Percentiles rank a stretch among this genome's conserved stretches.
These are phyloP conservation scores for Bombyx huttoni DNA, from an alignment of 2,888 invertebrate genomes.

Conservation along the genomic window DNA sequence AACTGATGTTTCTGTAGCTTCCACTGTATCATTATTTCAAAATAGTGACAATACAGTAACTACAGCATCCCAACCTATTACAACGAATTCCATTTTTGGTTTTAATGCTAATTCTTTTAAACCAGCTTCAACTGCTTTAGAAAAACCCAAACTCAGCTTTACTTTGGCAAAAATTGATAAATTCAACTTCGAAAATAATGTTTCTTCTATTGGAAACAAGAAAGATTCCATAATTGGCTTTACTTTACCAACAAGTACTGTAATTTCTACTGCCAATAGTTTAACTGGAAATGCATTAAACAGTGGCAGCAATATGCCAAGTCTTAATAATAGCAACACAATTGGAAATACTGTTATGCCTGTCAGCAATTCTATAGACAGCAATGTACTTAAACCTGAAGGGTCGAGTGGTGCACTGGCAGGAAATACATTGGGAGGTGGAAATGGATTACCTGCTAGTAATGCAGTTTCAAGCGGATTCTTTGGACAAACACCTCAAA, in stretches of 20 bases:
- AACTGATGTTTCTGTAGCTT: neutral
- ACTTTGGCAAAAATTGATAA: constrained; percentile 28
- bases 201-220: constrained; percentile 13
- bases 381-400: neutral
- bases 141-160: constrained; percentile 41
- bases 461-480: constrained; percentile 13
- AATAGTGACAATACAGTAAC: constrained; percentile 9
- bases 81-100: constrained; percentile 27
- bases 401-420: constrained; percentile 13
- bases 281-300: constrained; percentile 9
- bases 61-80: constrained; percentile 7
- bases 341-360: constrained; percentile 5
- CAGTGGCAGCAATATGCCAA: constrained; percentile 6
- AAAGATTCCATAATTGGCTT: constrained; percentile 3
- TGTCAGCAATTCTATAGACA: constrained; percentile 5
- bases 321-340: constrained; percentile 7
- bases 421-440: constrained; percentile 13
- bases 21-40: constrained; percentile 11
- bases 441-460: constrained; percentile 14
- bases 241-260: constrained; percentile 8
- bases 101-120: constrained; percentile 24
- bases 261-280: constrained; percentile 9
- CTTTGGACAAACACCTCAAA: constrained; percentile 27
- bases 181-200: constrained; percentile 17
- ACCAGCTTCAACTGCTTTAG: constrained; percentile 15